Evolutionary conservation across 2,888 invertebrate genomes (phyloP), one percentile per base, ranked within the genome.

Genomic region (Andrena bicolor): DNA sequence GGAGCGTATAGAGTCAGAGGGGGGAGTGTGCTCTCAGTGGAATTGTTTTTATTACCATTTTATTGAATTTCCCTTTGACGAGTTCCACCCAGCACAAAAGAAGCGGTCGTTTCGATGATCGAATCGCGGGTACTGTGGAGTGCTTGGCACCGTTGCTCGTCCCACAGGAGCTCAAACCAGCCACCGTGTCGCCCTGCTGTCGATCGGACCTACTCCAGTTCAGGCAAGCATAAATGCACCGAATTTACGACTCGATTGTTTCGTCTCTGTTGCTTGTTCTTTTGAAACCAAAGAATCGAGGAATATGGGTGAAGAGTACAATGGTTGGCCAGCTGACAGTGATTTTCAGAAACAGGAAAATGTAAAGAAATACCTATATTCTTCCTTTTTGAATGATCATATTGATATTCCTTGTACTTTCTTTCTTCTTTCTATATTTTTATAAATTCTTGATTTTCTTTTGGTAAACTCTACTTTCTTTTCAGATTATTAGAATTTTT

Each of bases 31-130:
- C 53, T 51, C 51, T 30, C 64, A 10, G 5, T 53, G 63, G 66
- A 66, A 82, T 82, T 78, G 71, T 82, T 75, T 82, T 82, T 82
- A 83, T 82, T 78, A 83, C 71, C 78, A 82, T 83, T 83, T 82
- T 63, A 83, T 83, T 82, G 82, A 78, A 68, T 60, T 56, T 16
- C 63, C 7, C 74, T 83, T 75, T 75, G 83, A 78, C 82, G 76
- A 56, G 56, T 16, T 23, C 13, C 58, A 28, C 6, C 53, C 32
- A 20, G 2, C 49, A 63, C 66, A 70, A 63, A 76, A 68, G 83
- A 66, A 74, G 68, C 53, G 69, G 69, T 35, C 76, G 70, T 71
- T 75, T 49, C 74, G 60, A 61, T 69, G 70, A 74, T 81, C 72
- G 77, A 80, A 63, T 80, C 64, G 56, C 51, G 63, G 71, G 49